Evolutionary conservation across 2,888 invertebrate species (phyloP), one percentile per base, ranked within the genome.

Genomic region (Pterostichus madidus): DNA sequence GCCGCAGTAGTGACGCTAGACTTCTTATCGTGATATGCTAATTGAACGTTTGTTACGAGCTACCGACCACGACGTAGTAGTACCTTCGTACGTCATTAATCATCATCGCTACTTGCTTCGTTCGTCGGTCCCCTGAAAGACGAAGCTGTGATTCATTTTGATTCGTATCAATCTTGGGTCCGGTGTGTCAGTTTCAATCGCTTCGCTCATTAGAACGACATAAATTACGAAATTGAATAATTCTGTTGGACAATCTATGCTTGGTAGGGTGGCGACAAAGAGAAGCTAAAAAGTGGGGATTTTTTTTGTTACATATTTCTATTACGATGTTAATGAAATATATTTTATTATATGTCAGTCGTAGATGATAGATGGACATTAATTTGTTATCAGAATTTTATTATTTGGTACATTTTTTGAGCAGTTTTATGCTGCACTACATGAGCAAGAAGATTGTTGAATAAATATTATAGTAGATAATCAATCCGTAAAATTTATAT

Each of bases 11-110:
- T 56, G n/a, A 13, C 52, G n/a, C 56, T 56, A 0, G 52, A n/a
- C 17, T 68, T 68, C 64, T 68, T 80, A 80, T 80, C 80, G 64
- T 13, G 68, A 64, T 80, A 80, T 80, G 80, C 80, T 80, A 80
- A 80, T 80, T 80, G 80, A 80, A 44, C 80, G 68, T 52, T 68
- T 80, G 79, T 80, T 80, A 68, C 80, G 35, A 53, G 32, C 52
- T 15, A 77, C 35, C 53, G 52, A 61, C 46, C 31, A 13, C 10
- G 46, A 17, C 46, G 49, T n/a, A 49, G 39, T 46, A 39, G 39
- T 49, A 13, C 76, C 15, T 35, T 59, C 24, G 35, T 35, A 17
- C 35, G 64, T 80, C 80, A 80, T 80, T 80, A 80, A 80, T 80
- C 80, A 80, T 80, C 68, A 80, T 31, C 39, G 68, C 49, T 46